phyloP scores from a whole-genome alignment of 2,113 vertebrate species.

The Carlito syrichta region DNA sequence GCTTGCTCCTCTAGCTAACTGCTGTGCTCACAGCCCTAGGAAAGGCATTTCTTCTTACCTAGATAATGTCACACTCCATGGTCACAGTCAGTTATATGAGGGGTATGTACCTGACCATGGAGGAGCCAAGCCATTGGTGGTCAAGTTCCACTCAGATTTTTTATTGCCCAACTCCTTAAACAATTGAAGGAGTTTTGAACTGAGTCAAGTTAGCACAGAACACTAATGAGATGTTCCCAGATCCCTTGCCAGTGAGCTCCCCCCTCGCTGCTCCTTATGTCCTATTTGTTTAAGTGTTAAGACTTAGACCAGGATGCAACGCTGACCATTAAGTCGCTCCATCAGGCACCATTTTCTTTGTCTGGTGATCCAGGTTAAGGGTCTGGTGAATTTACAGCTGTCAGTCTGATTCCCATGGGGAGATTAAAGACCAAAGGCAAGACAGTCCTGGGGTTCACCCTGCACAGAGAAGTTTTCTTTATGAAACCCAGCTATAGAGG shows the following conservation, averaged over 20 bases:
- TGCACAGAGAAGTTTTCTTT: constrained; percentile 23
- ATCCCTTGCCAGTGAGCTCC: neutral
- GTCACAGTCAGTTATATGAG: neutral
- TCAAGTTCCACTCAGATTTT: neutral
- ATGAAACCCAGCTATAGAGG: neutral
- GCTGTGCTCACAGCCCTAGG: neutral
- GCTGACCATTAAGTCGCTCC: constrained; percentile 20
- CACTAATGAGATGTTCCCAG: neutral
- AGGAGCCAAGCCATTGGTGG: neutral
- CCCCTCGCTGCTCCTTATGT: neutral
- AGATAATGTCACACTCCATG: neutral
- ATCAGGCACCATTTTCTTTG: constrained; percentile 74
- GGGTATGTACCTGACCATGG: neutral
- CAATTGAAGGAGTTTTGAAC: neutral
- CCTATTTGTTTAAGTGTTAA: neutral
- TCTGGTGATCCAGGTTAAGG: constrained; percentile 69
- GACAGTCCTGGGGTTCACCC: constrained; percentile 76
- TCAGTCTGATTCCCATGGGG: constrained; percentile 75
- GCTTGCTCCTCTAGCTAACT: neutral
- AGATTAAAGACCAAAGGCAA: constrained; percentile 76
- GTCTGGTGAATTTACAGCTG: constrained; percentile 74
- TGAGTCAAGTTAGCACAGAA: neutral
- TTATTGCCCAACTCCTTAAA: neutral
- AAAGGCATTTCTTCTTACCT: neutral
- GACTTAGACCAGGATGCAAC: neutral